These are phyloP conservation scores for Ataeniobius toweri DNA, from an alignment of 2,797 vertebrate genomes.

Conservation along the genomic window DNA sequence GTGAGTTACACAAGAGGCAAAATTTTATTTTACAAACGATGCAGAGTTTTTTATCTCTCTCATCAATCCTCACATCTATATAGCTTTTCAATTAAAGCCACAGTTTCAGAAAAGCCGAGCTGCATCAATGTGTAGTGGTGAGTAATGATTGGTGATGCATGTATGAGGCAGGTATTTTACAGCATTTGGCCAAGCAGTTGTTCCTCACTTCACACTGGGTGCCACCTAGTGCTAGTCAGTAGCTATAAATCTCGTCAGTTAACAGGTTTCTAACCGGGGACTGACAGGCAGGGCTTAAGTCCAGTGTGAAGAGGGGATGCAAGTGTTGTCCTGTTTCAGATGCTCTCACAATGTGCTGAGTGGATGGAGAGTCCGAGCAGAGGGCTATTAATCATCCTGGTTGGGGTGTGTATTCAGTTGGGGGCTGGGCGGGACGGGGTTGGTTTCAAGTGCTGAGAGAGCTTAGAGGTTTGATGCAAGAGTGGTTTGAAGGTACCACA, in stretches of 20 bases:
- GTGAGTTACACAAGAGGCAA: neutral
- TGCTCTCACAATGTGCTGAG: constrained; percentile 84
- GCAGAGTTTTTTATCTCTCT: neutral
- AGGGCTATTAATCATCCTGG: constrained; percentile 84
- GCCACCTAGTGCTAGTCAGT: constrained; percentile 78
- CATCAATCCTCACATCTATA: neutral
- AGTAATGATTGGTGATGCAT: constrained; percentile 27
- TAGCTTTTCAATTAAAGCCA: constrained; percentile 1
- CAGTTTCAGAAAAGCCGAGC: neutral
- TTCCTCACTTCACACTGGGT: constrained; percentile 57
- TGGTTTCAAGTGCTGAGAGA: constrained; percentile 29
- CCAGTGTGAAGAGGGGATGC: constrained; percentile 82
- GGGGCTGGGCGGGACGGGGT: constrained; percentile 16
- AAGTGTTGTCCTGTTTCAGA: constrained; percentile 87
- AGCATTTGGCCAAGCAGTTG: constrained; percentile 47
- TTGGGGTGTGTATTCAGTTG: constrained; percentile 47
- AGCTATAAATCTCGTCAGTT: constrained; percentile 88
- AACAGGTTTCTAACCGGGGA: constrained; percentile 82
- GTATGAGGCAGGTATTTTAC: constrained; percentile 49
- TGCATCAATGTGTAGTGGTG: neutral
- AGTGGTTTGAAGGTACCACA: constrained; percentile 45
- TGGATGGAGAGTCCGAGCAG: constrained; percentile 81
- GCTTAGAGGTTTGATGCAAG: constrained; percentile 42
- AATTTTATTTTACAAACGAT: neutral
- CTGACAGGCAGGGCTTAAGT: constrained; percentile 85